Conservation (phyloP, 2,797 vertebrate species). For the Myioborus melanocephalus region DNA sequence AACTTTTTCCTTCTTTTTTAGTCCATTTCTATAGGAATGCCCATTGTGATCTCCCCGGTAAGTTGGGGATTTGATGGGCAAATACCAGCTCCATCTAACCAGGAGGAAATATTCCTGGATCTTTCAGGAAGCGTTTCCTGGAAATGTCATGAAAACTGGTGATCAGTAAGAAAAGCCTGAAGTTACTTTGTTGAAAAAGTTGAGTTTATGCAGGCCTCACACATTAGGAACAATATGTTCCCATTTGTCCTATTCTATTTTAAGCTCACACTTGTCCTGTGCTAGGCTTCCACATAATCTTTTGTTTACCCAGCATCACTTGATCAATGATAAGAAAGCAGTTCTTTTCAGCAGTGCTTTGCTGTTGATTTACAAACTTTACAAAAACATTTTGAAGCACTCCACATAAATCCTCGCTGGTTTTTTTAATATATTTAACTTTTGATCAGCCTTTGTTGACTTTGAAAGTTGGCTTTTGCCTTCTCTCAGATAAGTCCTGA, state of each 20-base stretch:
- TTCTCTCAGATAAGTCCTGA: background rate
- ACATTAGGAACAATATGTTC: background rate
- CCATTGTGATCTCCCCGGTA: rapidly evolving
- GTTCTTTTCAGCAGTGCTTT: background rate
- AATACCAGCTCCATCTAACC: background rate
- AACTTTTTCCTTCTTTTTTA: background rate
- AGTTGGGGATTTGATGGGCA: background rate
- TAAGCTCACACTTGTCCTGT: background rate
- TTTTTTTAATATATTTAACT: background rate
- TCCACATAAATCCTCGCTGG: background rate
- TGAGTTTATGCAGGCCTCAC: background rate
- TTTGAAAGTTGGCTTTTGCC: background rate
- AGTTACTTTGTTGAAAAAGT: background rate
- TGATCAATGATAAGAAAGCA: background rate
- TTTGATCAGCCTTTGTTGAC: background rate
- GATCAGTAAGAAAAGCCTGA: background rate
- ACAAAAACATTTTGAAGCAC: background rate
- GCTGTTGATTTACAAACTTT: background rate
- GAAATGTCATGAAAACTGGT: background rate
- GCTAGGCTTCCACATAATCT: background rate
- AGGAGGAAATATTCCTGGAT: background rate
- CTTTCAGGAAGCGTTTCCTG: background rate
- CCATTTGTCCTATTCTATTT: background rate
- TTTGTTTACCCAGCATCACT: background rate
- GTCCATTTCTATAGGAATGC: background rate